Evolutionary conservation across 2,888 invertebrate genomes (phyloP).

Genomic region (Drosophila demipolita): DNA sequence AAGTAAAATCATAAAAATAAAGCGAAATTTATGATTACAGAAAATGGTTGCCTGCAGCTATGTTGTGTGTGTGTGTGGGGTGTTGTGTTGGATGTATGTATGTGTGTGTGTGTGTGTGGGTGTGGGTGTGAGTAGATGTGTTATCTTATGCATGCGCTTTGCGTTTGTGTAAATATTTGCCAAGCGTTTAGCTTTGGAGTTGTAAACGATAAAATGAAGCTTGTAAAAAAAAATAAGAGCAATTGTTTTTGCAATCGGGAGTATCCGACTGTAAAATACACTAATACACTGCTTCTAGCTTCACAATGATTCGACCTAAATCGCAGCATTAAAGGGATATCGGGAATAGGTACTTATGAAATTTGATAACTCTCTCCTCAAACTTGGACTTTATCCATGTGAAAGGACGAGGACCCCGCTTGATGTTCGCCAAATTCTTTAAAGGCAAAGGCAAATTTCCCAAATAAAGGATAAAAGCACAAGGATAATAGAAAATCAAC

Average conservation of each 20-base stretch:
- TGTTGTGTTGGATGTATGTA: too few species aligned
- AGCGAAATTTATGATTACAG: neutral
- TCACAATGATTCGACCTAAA: neutral
- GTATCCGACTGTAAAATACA: neutral
- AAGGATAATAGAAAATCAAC: slow-evolving; percentile 32
- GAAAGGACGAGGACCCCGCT: too few species aligned
- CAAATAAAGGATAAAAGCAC: slow-evolving; percentile 10
- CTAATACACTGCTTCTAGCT: neutral
- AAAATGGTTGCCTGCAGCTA: slow-evolving; percentile 5
- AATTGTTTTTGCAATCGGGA: neutral
- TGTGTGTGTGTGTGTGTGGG: slow-evolving; percentile 6
- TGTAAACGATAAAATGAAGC: slow-evolving; percentile 24
- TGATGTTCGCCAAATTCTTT: too few species aligned
- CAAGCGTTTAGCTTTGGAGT: slow-evolving; percentile 69
- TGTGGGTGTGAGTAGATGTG: slow-evolving; percentile 13
- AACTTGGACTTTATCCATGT: neutral
- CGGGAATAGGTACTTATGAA: neutral
- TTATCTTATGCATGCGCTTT: slow-evolving; percentile 64
- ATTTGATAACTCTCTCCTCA: neutral
- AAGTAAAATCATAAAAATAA: neutral
- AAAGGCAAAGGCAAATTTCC: neutral
- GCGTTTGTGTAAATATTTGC: slow-evolving; percentile 73
- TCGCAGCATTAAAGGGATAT: too few species aligned
- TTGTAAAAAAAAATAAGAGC: slow-evolving; percentile 15
- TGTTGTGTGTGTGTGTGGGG: slow-evolving; percentile 10